phyloP scores from a whole-genome alignment of 2,888 invertebrate species.

The Patella pellucida region DNA sequence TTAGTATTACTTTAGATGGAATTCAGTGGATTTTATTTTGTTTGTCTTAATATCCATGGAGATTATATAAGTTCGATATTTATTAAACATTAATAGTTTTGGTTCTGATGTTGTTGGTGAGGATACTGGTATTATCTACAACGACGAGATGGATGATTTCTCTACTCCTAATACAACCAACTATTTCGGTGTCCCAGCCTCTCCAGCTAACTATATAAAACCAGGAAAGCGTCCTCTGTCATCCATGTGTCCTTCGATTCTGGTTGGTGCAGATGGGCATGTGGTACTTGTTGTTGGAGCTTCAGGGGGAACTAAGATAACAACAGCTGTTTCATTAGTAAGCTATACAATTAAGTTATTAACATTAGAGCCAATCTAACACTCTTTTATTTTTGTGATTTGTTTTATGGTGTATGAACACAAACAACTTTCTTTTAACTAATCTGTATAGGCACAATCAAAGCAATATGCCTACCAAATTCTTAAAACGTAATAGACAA shows the following conservation, averaged over 20 bases:
- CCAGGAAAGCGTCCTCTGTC: constrained; percentile 89
- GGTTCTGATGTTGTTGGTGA: constrained; percentile 77
- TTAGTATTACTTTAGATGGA: no score
- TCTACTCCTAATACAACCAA: constrained; percentile 75
- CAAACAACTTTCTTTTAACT: no score
- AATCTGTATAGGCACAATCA: no score
- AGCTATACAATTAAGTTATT: constrained; percentile 6
- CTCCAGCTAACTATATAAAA: constrained; percentile 84
- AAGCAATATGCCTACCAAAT: no score
- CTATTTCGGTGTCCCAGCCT: constrained; percentile 75
- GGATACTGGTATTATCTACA: constrained; percentile 84
- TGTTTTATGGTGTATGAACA: no score
- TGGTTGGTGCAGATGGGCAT: constrained; percentile 79
- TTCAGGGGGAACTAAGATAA: constrained; percentile 91
- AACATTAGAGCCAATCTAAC: no score
- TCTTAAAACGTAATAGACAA: no score
- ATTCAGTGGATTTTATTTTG: no score
- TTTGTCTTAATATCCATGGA: no score
- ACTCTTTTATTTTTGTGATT: no score
- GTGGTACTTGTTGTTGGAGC: constrained; percentile 83
- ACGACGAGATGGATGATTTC: constrained; percentile 93
- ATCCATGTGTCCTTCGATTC: constrained; percentile 88
- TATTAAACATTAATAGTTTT: constrained; percentile 77
- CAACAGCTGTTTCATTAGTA: constrained; percentile 78
- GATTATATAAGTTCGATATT: not conserved